Evolutionary conservation across 37 sponge, comb jelly and placozoan genomes (phyloP).

Genomic region (Cladorhizidae sp.): DNA sequence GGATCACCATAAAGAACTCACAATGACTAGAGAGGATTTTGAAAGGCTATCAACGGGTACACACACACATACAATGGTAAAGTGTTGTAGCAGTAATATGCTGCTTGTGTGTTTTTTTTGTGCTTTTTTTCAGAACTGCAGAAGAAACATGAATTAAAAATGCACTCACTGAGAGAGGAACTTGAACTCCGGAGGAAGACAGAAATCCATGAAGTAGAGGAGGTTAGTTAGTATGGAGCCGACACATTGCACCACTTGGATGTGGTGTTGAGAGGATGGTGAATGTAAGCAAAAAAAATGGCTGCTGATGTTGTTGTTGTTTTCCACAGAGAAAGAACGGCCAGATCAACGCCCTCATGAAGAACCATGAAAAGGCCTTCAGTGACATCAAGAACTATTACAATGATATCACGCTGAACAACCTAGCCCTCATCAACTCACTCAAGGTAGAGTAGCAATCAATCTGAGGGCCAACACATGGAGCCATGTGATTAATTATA

Average conservation of each 20-base stretch:
- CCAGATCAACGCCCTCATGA: conserved; percentile 95
- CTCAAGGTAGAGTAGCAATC: conserved; percentile 79
- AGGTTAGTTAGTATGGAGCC: conserved; percentile 47
- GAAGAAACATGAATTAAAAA: conserved; percentile 87
- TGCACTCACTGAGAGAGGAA: conserved; percentile 89
- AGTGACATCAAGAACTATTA: conserved; percentile 99
- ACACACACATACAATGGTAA: not conserved
- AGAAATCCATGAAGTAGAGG: conserved; percentile 97
- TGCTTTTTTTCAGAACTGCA: conserved; percentile 71
- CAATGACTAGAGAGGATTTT: conserved; percentile 85
- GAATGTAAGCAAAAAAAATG: not conserved
- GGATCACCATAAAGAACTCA: conserved; percentile 82
- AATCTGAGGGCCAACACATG: too few relatives aligned
- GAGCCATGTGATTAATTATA: too few relatives aligned
- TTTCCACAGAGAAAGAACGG: conserved; percentile 92
- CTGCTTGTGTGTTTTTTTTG: not conserved
- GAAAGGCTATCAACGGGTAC: conserved; percentile 62
- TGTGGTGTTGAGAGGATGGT: not conserved
- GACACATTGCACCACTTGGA: not conserved
- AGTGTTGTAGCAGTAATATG: not conserved
- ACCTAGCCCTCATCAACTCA: conserved; percentile 97
- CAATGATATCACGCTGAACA: conserved; percentile 99
- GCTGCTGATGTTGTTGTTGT: not conserved
- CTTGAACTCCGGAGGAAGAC: conserved; percentile 95
- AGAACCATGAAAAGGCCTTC: conserved; percentile 99